Percentiles rank a stretch among this genome's conserved stretches.
phyloP scores from a whole-genome alignment of 2,113 vertebrate species.

The Lepus americanus region DNA sequence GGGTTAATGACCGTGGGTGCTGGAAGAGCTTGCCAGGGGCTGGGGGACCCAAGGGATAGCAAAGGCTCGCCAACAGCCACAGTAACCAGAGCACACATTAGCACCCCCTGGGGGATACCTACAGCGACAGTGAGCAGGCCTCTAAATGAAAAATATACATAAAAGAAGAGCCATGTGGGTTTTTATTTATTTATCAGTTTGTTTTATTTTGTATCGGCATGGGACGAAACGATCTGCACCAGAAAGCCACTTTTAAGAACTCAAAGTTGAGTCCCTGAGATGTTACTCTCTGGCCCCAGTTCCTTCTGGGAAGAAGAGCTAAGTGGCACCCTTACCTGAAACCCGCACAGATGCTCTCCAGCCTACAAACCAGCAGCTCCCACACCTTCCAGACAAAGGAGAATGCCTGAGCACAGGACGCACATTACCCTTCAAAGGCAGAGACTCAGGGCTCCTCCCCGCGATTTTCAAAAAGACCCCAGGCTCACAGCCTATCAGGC shows the following conservation, averaged over 20 bases:
- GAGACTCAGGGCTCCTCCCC: fast-evolving
- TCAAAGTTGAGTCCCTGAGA: not conserved
- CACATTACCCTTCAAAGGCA: not conserved
- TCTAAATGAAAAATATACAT: constrained; percentile 60
- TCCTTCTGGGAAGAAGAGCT: not conserved
- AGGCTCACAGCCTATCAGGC: not conserved
- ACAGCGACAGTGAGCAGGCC: not conserved
- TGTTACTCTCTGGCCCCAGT: not conserved
- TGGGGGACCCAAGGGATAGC: not conserved
- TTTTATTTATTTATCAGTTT: constrained; percentile 67
- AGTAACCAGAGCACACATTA: not conserved
- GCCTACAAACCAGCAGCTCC: not conserved
- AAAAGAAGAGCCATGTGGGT: not conserved
- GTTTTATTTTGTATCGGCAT: not conserved
- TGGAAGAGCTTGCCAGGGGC: constrained; percentile 34
- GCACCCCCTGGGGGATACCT: constrained; percentile 3
- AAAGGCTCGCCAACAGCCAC: not conserved
- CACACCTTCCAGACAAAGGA: constrained; percentile 19
- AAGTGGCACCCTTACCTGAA: constrained; percentile 9
- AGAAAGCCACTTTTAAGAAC: constrained; percentile 44
- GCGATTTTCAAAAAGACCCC: not conserved
- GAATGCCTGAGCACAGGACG: fast-evolving
- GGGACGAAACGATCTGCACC: not conserved
- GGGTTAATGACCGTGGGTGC: constrained; percentile 57
- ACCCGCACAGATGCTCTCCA: not conserved